These are phyloP conservation scores for Hemithea aestivaria DNA, from an alignment of 2,888 invertebrate genomes.

Conservation along the genomic window DNA sequence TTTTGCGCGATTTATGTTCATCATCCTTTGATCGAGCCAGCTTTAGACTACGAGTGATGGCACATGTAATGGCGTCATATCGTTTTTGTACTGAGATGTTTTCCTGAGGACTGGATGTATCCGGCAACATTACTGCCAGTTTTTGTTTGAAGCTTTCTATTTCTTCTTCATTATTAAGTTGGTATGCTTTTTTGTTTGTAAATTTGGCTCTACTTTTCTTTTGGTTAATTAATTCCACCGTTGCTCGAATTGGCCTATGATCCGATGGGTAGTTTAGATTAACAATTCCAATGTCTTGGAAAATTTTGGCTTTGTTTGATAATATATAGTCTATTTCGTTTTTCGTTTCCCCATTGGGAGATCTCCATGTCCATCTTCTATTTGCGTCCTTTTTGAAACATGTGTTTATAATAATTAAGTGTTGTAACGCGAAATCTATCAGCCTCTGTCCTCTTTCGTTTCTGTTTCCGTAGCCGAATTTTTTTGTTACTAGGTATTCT, in stretches of 20 bases:
- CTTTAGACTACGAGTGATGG: conserved; percentile 6
- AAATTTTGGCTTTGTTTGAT: neutral
- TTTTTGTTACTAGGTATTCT: neutral
- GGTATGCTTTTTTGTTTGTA: neutral
- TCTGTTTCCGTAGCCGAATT: neutral
- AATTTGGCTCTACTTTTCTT: conserved; percentile 5
- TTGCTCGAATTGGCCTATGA: conserved; percentile 8
- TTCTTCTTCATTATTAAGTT: conserved; percentile 7
- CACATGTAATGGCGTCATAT: conserved; percentile 7
- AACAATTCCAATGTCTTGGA: neutral
- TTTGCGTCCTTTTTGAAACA: conserved; percentile 9
- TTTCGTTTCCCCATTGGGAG: conserved; percentile 3
- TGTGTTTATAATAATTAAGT: conserved; percentile 5
- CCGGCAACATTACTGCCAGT: neutral
- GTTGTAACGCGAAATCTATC: conserved; percentile 2
- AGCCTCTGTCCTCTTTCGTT: conserved; percentile 4
- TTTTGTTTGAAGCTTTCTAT: conserved; percentile 6
- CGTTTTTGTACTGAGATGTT: conserved; percentile 5
- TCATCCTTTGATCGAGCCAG: neutral
- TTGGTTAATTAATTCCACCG: neutral
- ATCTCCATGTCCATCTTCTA: conserved; percentile 9
- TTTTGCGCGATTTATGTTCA: neutral
- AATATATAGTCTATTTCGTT: conserved; percentile 12
- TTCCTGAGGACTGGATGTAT: neutral
- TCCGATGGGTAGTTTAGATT: conserved; percentile 7